These are phyloP conservation scores for Beroe ovata DNA, from an alignment of 37 sponge, comb jelly and placozoan genomes.

Conservation along the genomic window DNA sequence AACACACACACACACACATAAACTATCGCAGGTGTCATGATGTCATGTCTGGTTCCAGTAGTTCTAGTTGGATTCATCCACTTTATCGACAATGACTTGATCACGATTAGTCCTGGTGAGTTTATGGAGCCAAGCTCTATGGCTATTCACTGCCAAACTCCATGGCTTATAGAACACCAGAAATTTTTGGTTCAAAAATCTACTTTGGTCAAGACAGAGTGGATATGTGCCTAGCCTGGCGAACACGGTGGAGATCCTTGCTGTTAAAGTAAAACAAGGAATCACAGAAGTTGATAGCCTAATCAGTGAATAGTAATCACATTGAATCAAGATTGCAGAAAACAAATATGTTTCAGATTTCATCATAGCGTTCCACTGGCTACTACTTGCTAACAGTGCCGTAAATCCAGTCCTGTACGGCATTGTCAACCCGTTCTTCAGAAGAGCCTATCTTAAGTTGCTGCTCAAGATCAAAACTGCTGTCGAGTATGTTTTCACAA, in stretches of 20 bases:
- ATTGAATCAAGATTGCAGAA: too few relatives aligned
- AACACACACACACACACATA: too few relatives aligned
- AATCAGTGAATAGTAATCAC: too few relatives aligned
- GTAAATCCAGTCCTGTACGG: slow-evolving; percentile 62
- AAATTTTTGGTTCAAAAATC: too few relatives aligned
- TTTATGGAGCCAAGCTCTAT: too few relatives aligned
- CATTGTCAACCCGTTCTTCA: slow-evolving; percentile 58
- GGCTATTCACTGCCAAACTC: too few relatives aligned
- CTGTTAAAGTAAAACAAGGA: too few relatives aligned
- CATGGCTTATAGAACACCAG: too few relatives aligned
- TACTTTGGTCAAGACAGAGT: too few relatives aligned
- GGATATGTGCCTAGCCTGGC: too few relatives aligned
- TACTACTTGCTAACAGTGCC: slow-evolving; percentile 55
- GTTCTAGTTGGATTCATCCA: slow-evolving; percentile 23
- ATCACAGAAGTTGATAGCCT: too few relatives aligned
- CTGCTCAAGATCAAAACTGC: slow-evolving; percentile 11
- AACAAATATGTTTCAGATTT: slow-evolving; percentile 42
- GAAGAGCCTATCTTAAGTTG: slow-evolving; percentile 43
- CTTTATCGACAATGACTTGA: slow-evolving; percentile 40
- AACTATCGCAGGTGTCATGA: slow-evolving; percentile 45
- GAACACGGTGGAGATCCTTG: too few relatives aligned
- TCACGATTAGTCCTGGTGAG: slow-evolving; percentile 37
- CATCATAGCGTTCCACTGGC: slow-evolving; percentile 46
- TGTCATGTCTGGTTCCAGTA: slow-evolving; percentile 54
- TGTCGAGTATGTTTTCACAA: slow-evolving; percentile 1